A percentile compares a stretch with the other conserved stretches of the same genome.
Conservation (phyloP, 2,113 vertebrate species). For the Cervus canadensis region DNA sequence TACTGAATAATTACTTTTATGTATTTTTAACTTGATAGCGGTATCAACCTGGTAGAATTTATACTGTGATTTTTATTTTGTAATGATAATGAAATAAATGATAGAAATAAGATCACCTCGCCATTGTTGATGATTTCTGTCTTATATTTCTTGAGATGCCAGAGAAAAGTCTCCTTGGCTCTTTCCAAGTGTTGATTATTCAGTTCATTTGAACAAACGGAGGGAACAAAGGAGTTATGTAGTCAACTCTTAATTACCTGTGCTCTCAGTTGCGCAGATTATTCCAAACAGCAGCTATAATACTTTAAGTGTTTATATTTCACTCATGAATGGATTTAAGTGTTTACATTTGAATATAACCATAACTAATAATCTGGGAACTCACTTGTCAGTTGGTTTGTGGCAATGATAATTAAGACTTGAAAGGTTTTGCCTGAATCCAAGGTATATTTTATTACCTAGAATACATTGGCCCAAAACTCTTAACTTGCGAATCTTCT, state of each 20-base stretch:
- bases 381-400: slow-evolving; percentile 15
- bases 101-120: background rate
- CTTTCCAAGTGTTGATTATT: background rate
- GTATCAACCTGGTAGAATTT: background rate
- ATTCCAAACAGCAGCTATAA: background rate
- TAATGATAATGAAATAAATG: background rate
- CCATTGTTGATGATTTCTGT: background rate
- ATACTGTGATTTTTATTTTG: slow-evolving; percentile 3
- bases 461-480: background rate
- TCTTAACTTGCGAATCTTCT: background rate
- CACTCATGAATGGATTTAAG: slow-evolving; percentile 7
- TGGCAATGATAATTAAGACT: slow-evolving; percentile 35
- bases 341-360: slow-evolving; percentile 26
- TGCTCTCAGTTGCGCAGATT: background rate
- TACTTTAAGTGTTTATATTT: slow-evolving; percentile 22
- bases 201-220: background rate
- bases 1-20: background rate
- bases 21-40: background rate
- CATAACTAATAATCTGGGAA: background rate
- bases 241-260: background rate
- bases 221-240: background rate
- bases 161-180: background rate
- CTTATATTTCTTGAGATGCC: background rate
- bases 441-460: slow-evolving; percentile 15
- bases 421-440: slow-evolving; percentile 37